Percentiles rank a stretch among this genome's conserved stretches.
Evolutionary conservation across 1,140 invertebrate genomes (phyloP).

Genomic region (Drosophila sulfurigaster): DNA sequence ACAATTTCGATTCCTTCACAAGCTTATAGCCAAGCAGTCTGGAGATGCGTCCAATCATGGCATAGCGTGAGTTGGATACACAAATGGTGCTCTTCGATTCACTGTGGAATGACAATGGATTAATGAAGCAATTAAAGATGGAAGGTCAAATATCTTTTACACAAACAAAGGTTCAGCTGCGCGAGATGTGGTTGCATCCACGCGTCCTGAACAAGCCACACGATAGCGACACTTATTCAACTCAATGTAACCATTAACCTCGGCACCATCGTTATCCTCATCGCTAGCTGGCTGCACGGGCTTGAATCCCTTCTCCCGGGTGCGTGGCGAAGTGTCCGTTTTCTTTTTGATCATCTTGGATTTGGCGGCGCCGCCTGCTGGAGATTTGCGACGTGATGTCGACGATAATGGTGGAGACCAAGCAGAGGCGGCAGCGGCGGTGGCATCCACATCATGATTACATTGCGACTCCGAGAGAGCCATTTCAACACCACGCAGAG

Average conservation of each 20-base stretch:
- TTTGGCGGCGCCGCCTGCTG: conserved; percentile 3
- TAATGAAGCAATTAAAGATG: not conserved
- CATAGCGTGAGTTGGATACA: conserved; percentile 90
- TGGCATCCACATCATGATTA: conserved; percentile 21
- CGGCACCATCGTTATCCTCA: not conserved
- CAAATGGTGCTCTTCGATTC: conserved; percentile 87
- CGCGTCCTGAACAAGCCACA: conserved; percentile 51
- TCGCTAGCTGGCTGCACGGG: not conserved
- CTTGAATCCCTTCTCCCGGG: not conserved
- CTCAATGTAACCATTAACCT: conserved; percentile 62
- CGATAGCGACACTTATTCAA: conserved; percentile 71
- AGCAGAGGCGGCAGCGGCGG: not conserved
- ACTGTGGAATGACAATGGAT: conserved; percentile 30
- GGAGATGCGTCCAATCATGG: conserved; percentile 89
- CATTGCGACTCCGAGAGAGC: conserved; percentile 54
- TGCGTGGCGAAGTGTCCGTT: not conserved
- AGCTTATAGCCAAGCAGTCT: conserved; percentile 91
- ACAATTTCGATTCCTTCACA: conserved; percentile 91
- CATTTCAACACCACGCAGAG: conserved; percentile 58
- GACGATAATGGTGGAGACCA: conserved; percentile 38
- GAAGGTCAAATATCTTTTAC: conserved; percentile 34
- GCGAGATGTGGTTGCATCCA: not conserved
- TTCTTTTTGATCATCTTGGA: conserved; percentile 20
- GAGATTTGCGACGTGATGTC: conserved; percentile 33
- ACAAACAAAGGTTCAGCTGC: conserved; percentile 16